Conservation (phyloP, 2,888 invertebrate species). For the Chrysotoxum bicinctum region DNA sequence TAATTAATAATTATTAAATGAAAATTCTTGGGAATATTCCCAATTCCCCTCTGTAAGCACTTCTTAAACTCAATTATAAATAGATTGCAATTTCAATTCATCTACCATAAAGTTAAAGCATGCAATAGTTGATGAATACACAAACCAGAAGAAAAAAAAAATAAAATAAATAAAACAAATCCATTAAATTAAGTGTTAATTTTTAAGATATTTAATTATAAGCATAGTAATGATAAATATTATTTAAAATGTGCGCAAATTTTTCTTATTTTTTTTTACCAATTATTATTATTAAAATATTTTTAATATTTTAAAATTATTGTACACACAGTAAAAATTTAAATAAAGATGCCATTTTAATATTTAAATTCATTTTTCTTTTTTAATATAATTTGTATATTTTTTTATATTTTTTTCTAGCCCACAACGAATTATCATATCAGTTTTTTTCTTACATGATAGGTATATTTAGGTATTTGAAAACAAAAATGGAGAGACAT, state of each 20-base stretch:
- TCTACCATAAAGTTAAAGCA: slow-evolving; percentile 43
- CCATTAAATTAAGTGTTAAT: slow-evolving; percentile 47
- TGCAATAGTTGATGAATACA: slow-evolving; percentile 66
- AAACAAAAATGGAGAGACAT: not conserved
- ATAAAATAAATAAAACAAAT: slow-evolving; percentile 13
- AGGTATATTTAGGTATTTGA: slow-evolving; percentile 11
- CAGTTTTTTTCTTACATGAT: slow-evolving; percentile 44
- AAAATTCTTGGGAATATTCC: too few species aligned
- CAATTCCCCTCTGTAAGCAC: not conserved
- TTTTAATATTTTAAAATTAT: not conserved
- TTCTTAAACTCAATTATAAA: not conserved
- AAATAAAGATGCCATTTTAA: slow-evolving; percentile 50
- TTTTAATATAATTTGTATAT: not conserved
- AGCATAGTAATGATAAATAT: not conserved
- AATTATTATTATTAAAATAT: slow-evolving; percentile 9
- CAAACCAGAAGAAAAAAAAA: slow-evolving; percentile 28
- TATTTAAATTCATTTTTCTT: not conserved
- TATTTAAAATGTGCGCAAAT: slow-evolving; percentile 53
- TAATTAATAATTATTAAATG: too few species aligned
- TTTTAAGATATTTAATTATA: slow-evolving; percentile 39
- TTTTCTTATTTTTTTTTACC: slow-evolving; percentile 21
- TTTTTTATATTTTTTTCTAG: slow-evolving; percentile 27
- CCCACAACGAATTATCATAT: slow-evolving; percentile 71
- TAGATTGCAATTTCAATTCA: not conserved
- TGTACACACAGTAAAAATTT: not conserved